Conservation (phyloP, 1,140 invertebrate species). For the Acyrthosiphon pisum region DNA sequence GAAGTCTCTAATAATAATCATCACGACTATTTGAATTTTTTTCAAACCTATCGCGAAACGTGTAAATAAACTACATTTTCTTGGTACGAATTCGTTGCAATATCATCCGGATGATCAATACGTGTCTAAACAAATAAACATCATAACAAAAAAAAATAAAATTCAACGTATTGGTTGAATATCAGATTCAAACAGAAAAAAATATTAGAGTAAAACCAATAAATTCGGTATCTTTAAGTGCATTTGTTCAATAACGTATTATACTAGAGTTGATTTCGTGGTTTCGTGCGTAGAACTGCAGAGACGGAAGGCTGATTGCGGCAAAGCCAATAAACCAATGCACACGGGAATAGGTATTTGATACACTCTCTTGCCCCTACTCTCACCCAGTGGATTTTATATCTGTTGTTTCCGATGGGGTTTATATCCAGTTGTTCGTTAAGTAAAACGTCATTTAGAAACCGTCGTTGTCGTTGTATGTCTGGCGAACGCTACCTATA, state of each 20-base stretch:
- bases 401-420: not conserved
- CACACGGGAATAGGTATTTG: not conserved
- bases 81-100: not conserved
- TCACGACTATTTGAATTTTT: not conserved
- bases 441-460: not conserved
- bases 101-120: not conserved
- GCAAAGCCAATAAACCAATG: conserved; percentile 35
- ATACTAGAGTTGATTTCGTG: not conserved
- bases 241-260: conserved; percentile 13
- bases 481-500: not conserved
- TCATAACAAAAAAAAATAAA: not conserved
- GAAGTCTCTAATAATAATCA: not conserved
- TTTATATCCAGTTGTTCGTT: conserved; percentile 4
- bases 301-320: conserved; percentile 2
- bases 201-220: conserved; percentile 1
- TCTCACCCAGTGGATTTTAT: not conserved
- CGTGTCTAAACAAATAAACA: not conserved
- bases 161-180: not conserved
- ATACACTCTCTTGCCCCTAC: not conserved
- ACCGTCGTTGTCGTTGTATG: not conserved
- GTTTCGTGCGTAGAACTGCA: not conserved
- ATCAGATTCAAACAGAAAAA: not conserved
- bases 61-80: not conserved
- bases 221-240: conserved; percentile 30
- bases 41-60: not conserved